Evolutionary conservation across 2,797 vertebrate genomes (phyloP), one percentile per base, ranked within the genome.

Genomic region (Galago senegalensis): DNA sequence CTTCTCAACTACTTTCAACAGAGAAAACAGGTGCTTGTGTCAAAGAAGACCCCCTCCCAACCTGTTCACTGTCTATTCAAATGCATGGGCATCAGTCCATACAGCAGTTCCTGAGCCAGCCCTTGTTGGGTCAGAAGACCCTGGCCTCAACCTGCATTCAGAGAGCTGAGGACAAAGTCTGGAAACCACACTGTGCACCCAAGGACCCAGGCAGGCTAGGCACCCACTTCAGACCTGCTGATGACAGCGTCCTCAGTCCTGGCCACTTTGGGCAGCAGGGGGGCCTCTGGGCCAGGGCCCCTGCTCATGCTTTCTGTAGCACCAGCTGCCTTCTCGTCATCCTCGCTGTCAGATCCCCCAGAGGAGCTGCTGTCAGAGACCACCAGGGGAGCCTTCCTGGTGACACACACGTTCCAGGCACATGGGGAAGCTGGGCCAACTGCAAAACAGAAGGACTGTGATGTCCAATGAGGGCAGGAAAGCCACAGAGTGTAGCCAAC

Each of bases 351-450:
- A 0, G 99, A 99, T 65, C 99, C 99, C 4, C 99, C 99, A 0
- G 99, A 99, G 93, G 99, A 99, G 98, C 99, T 99, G 98, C 99
- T 99, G 98, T 99, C 99, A 0, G 99, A 98, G 75, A 98, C 99
- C 93, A 98, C 98, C 34, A 98, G 97, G 0, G 99, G 99, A 0
- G 99, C 98, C 90, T 99, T 99, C 95, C 98, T 98, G 1, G 98
- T 95, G 76, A 98, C 98, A 21, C 98, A 99, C 37, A 96, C 98
- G 5, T 98, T 98, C 98, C 98, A 99, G 20, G 98, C 97, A 3
- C 98, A 98, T 0, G 98, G 98, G 1, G 99, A 97, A 70, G 98
- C 96, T 23, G 98, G 5, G 13, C 87, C 98, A 82, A 92, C 99
- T 99, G 96, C 0, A 95, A 40, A 34, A 70, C 31, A n/a, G 94